Base-by-base conservation (phyloP, 2,797 vertebrate species). In the Characodon lateralis region DNA sequence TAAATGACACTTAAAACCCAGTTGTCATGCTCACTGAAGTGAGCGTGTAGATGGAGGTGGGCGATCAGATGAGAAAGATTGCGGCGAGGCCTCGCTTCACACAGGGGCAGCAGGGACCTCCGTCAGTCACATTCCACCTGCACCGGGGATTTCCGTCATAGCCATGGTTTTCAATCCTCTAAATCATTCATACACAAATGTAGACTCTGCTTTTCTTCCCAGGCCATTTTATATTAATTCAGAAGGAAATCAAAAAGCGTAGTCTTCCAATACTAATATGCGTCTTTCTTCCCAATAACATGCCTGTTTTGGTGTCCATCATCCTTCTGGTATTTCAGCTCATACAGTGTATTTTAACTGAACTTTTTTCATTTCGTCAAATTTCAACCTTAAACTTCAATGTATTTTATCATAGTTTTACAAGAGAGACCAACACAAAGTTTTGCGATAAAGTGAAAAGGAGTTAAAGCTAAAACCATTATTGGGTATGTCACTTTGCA, bases 1-100 rank as follows among this genome's bases (percentile, higher is more conserved):
- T 97, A 99, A 99, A 98, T 98, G 97, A 99, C 98, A 99, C 97
- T 99, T 99, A 98, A 97, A 99, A 97, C 96, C 97, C 96, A 97
- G 96, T 97, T 99, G 98, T 99, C 98, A 98, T 96, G 97, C 98
- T 98, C 96, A 96, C 95, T 97, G 96, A 97, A 98, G 97, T 96
- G 89, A 95, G 95, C 93, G 91, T 96, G 96, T 96, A 96, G 95
- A 94, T 95, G 94, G 95, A 95, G 95, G 93, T 88, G 96, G 94
- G 91, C 96, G 94, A 92, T 70, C 95, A 94, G 92, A 91, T 96
- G 96, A 91, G 88, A 81, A 70, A 75, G 83, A 86, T 82, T 79
- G 84, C 26, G 65, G 77, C 53, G 83, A 22, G 80, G 74, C 72
- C 73, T 86, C 71, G 81, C 73, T 73, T 92, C 89, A 83, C 83